Conservation (phyloP, 2,888 invertebrate genomes). For the Ectropis crepuscularia region DNA sequence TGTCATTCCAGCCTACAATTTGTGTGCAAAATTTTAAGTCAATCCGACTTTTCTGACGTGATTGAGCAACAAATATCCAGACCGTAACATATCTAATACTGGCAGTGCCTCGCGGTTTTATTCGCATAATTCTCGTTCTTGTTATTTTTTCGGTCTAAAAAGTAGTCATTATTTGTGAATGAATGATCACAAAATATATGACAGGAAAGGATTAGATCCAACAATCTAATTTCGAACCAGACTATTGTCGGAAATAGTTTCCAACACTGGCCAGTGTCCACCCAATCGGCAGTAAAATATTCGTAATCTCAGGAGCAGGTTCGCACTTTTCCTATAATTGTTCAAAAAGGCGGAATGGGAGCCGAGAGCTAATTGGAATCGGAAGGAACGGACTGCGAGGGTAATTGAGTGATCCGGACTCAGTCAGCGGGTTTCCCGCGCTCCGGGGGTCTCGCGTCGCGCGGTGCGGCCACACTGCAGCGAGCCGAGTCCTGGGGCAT, state of each 20-base stretch:
- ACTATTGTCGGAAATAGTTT: background rate
- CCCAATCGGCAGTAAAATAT: constrained; percentile 21
- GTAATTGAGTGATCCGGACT: constrained; percentile 30
- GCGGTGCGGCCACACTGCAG: background rate
- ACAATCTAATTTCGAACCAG: no score
- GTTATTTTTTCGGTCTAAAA: no score
- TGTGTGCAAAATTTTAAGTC: no score
- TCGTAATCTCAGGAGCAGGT: constrained; percentile 21
- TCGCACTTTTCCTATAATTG: constrained; percentile 33
- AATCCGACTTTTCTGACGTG: no score
- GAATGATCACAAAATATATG: no score
- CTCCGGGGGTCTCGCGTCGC: background rate
- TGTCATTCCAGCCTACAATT: no score
- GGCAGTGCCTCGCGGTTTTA: no score
- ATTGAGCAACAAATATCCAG: no score
- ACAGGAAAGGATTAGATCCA: no score
- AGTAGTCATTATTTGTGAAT: no score
- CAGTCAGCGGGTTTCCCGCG: constrained; percentile 20
- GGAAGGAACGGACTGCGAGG: constrained; percentile 22
- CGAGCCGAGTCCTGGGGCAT: background rate
- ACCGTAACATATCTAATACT: no score
- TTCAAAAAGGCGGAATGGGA: constrained; percentile 33
- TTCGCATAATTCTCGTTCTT: no score
- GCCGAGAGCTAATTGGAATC: constrained; percentile 32
- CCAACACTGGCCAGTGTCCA: background rate